Conservation (phyloP, 2,113 vertebrate species). For the Eurystomus gularis region DNA sequence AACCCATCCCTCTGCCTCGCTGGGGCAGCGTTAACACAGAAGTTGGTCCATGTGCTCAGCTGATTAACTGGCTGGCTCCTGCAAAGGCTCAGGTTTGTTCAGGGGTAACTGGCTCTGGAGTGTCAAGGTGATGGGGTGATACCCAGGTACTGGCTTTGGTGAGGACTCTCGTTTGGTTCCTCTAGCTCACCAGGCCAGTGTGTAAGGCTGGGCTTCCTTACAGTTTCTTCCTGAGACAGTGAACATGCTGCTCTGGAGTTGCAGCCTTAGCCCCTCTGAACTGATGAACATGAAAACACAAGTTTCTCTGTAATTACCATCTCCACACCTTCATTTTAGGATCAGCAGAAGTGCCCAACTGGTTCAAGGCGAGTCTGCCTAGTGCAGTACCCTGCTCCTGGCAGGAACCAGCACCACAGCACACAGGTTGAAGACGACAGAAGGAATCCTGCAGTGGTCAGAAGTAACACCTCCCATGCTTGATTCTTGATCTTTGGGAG, state of each 20-base stretch:
- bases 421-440: neutral
- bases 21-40: neutral
- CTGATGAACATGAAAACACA: neutral
- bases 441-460: neutral
- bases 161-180: neutral
- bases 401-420: neutral
- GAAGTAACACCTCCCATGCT: neutral
- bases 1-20: fast-evolving
- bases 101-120: neutral
- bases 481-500: neutral
- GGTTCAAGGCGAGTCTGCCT: neutral
- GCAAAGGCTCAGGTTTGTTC: neutral
- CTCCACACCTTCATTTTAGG: neutral
- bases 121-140: neutral
- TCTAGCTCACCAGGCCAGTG: fast-evolving
- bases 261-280: neutral
- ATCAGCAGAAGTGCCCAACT: neutral
- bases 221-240: neutral
- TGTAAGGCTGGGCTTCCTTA: neutral
- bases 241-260: neutral
- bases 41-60: neutral
- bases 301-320: neutral
- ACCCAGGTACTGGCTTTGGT: neutral
- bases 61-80: neutral
- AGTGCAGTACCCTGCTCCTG: neutral